A percentile compares a stretch with the other conserved stretches of the same genome.
Conservation (phyloP, 2,113 vertebrate genomes). For the Bubalus kerabau region DNA sequence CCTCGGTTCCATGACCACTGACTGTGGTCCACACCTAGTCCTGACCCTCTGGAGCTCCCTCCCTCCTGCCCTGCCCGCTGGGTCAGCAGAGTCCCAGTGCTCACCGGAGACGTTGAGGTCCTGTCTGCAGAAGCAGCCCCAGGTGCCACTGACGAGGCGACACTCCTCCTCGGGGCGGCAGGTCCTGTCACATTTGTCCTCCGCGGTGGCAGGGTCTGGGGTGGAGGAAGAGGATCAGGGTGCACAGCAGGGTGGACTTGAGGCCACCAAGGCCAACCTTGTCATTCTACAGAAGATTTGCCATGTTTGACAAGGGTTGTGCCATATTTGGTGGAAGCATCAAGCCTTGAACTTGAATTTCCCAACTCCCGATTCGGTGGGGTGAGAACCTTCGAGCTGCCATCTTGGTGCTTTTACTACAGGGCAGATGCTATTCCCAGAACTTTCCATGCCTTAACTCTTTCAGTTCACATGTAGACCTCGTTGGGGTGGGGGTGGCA, state of each 20-base stretch:
- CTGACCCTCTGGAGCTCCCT: neutral
- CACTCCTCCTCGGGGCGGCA: slow-evolving; percentile 56
- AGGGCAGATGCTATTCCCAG: neutral
- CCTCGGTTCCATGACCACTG: neutral
- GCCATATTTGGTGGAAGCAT: neutral
- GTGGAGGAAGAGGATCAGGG: neutral
- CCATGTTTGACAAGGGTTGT: neutral
- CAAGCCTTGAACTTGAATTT: neutral
- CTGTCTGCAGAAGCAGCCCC: slow-evolving; percentile 58
- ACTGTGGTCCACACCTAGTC: neutral
- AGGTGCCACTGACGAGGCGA: neutral
- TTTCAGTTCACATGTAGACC: neutral
- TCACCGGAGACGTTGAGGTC: slow-evolving; percentile 48
- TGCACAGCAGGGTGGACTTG: neutral
- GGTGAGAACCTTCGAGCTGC: neutral
- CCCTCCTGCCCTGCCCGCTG: neutral
- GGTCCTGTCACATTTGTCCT: neutral
- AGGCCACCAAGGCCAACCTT: neutral
- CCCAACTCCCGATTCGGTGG: neutral
- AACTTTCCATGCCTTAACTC: fast-evolving
- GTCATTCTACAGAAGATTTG: neutral
- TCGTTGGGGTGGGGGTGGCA: neutral
- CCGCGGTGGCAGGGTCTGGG: neutral
- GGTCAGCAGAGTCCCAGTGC: fast-evolving
- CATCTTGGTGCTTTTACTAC: neutral